Evolutionary conservation across 2,888 invertebrate species (phyloP).

Genomic region (Ophraella communa): DNA sequence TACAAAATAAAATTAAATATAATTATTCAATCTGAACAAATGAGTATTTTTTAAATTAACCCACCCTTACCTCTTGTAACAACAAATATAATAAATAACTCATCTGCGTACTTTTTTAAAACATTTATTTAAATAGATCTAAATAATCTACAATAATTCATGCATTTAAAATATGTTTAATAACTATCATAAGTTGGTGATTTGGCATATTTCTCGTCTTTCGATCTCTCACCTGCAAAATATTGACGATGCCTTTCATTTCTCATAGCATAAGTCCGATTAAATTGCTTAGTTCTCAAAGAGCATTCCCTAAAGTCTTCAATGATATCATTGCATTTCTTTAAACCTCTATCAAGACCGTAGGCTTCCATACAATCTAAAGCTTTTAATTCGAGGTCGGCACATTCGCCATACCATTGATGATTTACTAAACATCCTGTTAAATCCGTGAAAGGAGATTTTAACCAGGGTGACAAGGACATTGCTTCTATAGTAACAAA

Average conservation of each 20-base stretch:
- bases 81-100: no score
- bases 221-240: slow-evolving; percentile 64
- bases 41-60: neutral
- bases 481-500: slow-evolving; percentile 10
- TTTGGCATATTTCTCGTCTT: slow-evolving; percentile 63
- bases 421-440: slow-evolving; percentile 70
- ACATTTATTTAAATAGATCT: slow-evolving; percentile 3
- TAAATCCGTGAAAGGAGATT: slow-evolving; percentile 75
- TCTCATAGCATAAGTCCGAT: slow-evolving; percentile 69
- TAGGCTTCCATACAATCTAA: slow-evolving; percentile 85
- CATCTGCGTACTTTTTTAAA: neutral
- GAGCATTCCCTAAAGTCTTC: slow-evolving; percentile 77
- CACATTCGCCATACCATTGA: slow-evolving; percentile 71
- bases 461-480: slow-evolving; percentile 64
- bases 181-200: slow-evolving; percentile 67
- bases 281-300: slow-evolving; percentile 65
- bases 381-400: slow-evolving; percentile 71
- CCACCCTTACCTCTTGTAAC: neutral
- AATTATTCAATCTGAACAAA: slow-evolving; percentile 10
- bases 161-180: slow-evolving; percentile 51
- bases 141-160: slow-evolving; percentile 14
- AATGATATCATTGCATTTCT: slow-evolving; percentile 69
- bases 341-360: slow-evolving; percentile 69
- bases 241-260: slow-evolving; percentile 69
- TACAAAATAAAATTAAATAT: slow-evolving; percentile 48